Base-by-base conservation (phyloP, 1,140 invertebrate species). In the Temnothorax nylanderi region DNA sequence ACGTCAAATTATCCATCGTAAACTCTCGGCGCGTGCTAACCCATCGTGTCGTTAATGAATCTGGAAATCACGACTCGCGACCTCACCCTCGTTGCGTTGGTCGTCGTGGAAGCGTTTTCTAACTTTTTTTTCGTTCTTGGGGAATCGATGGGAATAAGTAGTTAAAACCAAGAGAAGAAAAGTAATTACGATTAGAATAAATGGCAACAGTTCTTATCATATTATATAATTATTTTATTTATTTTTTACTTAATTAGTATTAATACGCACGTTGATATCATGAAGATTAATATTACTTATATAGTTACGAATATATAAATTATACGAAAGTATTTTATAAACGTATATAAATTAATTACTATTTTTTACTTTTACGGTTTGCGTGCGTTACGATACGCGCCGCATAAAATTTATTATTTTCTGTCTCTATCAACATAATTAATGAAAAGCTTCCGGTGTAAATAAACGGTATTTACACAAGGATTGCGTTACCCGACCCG, bases 381-480 rank as follows among this genome's bases (percentile, higher is more conserved):
- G 4, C 16, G 6, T n/a, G 16, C 16, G n/a, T 32, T 16, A n/a
- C 41, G 4, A 0, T 51, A 16, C 44, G n/a, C 13, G 54, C 21
- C 13, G 49, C 26, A 51, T 71, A 21, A 21, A 44, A 71, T 54
- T 54, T 26, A 47, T 47, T 62, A 32, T 26, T 34, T 58, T 41
- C 8, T 4, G 11, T 49, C 3, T 47, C 13, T 13, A 56, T 76
- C 58, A 34, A 44, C 37, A 58, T 76, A 41, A 58, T 41, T 69
- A 67, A 76, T 60, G 3, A 2, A 44, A 21, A 3, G 21, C 11
- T n/a, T 60, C 11, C 18, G 7, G 4, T 5, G 41, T 16, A 71
- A 81, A 54, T 44, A 49, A 72, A 84, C 16, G 67, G 6, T 75
- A 75, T 75, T 84, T 74, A 75, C 37, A 8, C 21, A 60, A 10